These are phyloP conservation scores for Phoebastria nigripes DNA, from an alignment of 2,797 vertebrate species.

Conservation along the genomic window DNA sequence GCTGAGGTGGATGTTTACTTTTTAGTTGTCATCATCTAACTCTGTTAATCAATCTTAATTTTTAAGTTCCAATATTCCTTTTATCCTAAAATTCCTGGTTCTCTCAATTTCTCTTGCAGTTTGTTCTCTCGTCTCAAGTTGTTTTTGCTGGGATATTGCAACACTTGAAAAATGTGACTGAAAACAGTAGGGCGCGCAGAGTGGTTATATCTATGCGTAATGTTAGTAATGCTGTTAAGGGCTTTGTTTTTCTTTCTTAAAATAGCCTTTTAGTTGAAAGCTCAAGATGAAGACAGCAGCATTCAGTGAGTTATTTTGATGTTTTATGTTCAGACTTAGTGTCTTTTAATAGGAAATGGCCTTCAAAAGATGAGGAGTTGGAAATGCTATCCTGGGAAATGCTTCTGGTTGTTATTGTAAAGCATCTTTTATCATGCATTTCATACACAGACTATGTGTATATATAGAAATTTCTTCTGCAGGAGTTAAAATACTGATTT, in stretches of 20 bases:
- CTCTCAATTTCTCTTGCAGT: background rate
- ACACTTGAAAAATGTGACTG: background rate
- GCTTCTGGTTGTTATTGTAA: background rate
- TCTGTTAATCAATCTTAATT: background rate
- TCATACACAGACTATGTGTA: background rate
- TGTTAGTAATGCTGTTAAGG: background rate
- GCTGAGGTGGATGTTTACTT: background rate
- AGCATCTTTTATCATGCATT: background rate
- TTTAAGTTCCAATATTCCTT: background rate
- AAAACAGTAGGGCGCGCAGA: background rate
- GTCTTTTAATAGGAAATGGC: background rate
- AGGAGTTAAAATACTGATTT: background rate
- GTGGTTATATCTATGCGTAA: background rate
- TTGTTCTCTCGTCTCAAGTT: background rate
- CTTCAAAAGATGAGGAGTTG: background rate
- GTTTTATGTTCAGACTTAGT: background rate
- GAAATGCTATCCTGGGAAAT: background rate
- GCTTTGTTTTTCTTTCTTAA: conserved; percentile 29
- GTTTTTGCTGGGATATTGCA: background rate
- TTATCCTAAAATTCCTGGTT: background rate
- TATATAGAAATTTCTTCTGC: background rate
- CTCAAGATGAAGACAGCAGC: background rate
- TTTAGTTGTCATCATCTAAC: background rate
- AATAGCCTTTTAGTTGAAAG: conserved; percentile 15
- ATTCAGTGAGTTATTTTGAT: background rate